Evolutionary conservation across 2,888 invertebrate species (phyloP).

Genomic region (Amiota minor): DNA sequence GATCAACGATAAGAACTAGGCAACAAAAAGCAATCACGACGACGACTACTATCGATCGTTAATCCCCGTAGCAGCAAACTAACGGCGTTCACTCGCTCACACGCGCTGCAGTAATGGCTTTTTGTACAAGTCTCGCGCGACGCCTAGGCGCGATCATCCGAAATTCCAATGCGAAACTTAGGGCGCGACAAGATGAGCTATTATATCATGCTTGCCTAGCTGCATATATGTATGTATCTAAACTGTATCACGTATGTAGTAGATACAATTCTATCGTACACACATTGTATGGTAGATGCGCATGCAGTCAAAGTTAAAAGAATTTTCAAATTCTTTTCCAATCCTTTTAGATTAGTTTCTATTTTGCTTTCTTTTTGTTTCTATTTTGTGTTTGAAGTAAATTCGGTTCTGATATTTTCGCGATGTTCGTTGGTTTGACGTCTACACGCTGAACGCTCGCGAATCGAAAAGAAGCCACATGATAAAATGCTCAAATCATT

Average conservation of each 20-base stretch:
- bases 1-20: slow-evolving; percentile 53
- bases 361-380: too few species aligned
- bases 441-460: slow-evolving; percentile 64
- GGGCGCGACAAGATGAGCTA: slow-evolving; percentile 25
- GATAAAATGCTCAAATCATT: slow-evolving; percentile 19
- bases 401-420: slow-evolving; percentile 8
- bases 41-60: neutral
- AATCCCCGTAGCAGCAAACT: neutral
- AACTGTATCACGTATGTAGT: too few species aligned
- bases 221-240: neutral
- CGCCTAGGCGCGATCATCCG: slow-evolving; percentile 21
- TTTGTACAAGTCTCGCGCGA: neutral
- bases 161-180: slow-evolving; percentile 24
- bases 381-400: slow-evolving; percentile 8
- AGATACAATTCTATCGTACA: too few species aligned
- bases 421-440: slow-evolving; percentile 42
- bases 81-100: neutral
- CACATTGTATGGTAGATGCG: neutral
- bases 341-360: neutral
- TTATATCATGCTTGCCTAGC: slow-evolving; percentile 23
- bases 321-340: neutral
- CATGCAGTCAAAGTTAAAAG: slow-evolving; percentile 6
- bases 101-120: slow-evolving; percentile 19
- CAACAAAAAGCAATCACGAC: slow-evolving; percentile 20
- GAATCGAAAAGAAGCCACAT: slow-evolving; percentile 60